phyloP scores from a whole-genome alignment of 2,113 vertebrate genomes.

The Leptocoma aspasia region DNA sequence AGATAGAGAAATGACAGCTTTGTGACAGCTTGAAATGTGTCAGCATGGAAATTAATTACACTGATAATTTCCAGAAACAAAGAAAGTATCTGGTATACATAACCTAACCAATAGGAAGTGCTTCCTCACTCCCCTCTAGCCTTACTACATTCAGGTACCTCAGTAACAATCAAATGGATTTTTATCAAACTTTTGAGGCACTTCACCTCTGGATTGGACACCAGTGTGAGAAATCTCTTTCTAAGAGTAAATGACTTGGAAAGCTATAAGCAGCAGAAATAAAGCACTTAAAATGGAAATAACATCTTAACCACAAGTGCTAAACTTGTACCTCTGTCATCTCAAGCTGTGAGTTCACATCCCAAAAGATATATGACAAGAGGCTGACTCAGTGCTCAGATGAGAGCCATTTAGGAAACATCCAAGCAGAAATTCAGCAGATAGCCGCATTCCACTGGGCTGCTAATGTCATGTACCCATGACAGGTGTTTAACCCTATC shows the following conservation, averaged over 20 bases:
- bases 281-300: constrained; percentile 3
- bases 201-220: not conserved
- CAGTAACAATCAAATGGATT: not conserved
- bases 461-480: not conserved
- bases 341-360: constrained; percentile 1
- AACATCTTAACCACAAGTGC: not conserved
- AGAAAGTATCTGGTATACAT: not conserved
- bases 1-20: not conserved
- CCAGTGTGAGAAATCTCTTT: not conserved
- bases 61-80: not conserved
- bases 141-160: not conserved
- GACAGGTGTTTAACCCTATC: not conserved
- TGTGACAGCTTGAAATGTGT: not conserved
- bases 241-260: not conserved
- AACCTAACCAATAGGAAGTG: not conserved
- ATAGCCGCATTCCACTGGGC: not conserved
- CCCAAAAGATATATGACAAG: not conserved
- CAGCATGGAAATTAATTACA: not conserved
- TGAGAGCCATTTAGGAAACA: not conserved
- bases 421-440: not conserved
- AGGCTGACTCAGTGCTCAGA: not conserved
- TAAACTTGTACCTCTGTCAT: not conserved
- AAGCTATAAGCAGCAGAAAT: not conserved
- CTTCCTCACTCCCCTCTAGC: not conserved
- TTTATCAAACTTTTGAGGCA: not conserved